Conservation (phyloP, 2,888 invertebrate genomes). For the Eristalinus sepulchralis region DNA sequence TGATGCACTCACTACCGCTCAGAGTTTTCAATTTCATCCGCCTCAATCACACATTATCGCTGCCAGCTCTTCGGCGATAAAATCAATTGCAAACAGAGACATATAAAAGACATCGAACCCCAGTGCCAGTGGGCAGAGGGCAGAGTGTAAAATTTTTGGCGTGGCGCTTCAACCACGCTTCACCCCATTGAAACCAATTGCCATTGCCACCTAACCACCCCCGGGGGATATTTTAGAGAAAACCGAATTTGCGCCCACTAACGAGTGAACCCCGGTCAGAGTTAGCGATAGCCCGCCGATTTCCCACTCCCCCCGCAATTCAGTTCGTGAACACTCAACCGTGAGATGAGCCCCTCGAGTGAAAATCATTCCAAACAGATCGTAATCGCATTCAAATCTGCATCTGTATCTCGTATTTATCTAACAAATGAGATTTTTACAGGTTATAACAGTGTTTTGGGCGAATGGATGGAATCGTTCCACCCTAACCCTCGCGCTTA, state of each 20-base stretch:
- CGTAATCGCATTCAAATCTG: slow-evolving; percentile 35
- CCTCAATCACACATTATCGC: no score
- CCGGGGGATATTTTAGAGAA: background rate
- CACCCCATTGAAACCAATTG: no score
- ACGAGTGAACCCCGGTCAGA: slow-evolving; percentile 1
- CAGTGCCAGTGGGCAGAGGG: no score
- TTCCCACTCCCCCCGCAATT: background rate
- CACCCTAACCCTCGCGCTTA: background rate
- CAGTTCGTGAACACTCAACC: slow-evolving; percentile 20
- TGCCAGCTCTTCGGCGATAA: no score
- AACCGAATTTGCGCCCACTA: slow-evolving; percentile 33
- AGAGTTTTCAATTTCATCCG: no score
- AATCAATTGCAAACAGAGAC: no score
- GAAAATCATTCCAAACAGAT: slow-evolving; percentile 32
- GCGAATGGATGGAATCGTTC: slow-evolving; percentile 3
- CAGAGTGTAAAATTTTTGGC: no score
- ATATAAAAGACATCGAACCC: no score
- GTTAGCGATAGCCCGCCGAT: background rate
- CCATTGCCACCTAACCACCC: background rate
- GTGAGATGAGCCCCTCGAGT: slow-evolving; percentile 25
- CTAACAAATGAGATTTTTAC: slow-evolving; percentile 62
- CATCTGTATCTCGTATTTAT: slow-evolving; percentile 39
- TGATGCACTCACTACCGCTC: no score
- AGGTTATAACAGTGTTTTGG: slow-evolving; percentile 60
- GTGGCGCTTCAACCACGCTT: no score